These are phyloP conservation scores for Petrocephalus sullivani DNA, from an alignment of 2,797 vertebrate species.

Conservation along the genomic window DNA sequence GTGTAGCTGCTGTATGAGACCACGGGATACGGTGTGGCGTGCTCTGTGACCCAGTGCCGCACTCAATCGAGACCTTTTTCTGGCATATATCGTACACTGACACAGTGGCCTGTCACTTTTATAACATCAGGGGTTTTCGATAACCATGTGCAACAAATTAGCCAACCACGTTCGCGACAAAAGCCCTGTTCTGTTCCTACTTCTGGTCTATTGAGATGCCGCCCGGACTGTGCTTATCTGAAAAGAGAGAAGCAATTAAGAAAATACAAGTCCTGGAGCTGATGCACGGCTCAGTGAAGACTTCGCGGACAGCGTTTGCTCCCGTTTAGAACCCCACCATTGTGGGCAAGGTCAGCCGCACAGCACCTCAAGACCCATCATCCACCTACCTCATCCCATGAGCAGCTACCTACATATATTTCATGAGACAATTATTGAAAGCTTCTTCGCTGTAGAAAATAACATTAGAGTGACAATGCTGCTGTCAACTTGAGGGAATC, in stretches of 20 bases:
- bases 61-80: not conserved
- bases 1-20: too few species aligned
- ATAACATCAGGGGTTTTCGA: not conserved
- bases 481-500: not conserved
- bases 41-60: not conserved
- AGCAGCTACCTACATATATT: not conserved
- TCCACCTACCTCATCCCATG: not conserved
- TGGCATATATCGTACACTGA: not conserved
- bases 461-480: not conserved
- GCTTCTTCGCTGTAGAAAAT: not conserved
- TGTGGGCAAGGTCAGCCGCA: slow-evolving; percentile 8
- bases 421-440: not conserved
- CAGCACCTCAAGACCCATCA: not conserved
- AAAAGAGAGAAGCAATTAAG: slow-evolving; percentile 20
- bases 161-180: not conserved
- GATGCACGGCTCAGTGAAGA: slow-evolving; percentile 18
- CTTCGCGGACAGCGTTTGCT: not conserved
- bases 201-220: not conserved
- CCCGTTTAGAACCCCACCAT: slow-evolving; percentile 7
- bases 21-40: not conserved
- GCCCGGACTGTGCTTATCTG: not conserved
- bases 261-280: slow-evolving; percentile 2
- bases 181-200: not conserved
- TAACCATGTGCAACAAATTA: slow-evolving; percentile 5
- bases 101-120: not conserved